Evolutionary conservation across 2,888 invertebrate genomes (phyloP).

Genomic region (Aleiodes testaceus): DNA sequence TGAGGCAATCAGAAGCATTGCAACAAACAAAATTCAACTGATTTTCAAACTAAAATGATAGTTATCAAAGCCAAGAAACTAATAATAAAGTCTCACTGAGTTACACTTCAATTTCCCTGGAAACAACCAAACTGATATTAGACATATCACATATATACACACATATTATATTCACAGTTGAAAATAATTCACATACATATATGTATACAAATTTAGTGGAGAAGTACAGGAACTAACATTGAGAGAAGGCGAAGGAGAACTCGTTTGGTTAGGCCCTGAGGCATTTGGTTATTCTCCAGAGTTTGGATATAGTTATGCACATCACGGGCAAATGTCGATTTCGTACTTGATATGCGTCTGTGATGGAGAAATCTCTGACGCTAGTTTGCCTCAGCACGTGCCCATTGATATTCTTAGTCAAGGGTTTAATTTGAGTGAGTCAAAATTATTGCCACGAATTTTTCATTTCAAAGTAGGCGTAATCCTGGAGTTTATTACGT

Average conservation of each 20-base stretch:
- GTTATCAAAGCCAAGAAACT: not conserved
- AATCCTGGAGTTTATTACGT: too few relatives aligned
- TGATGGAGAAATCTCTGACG: constrained; percentile 2
- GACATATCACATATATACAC: constrained; percentile 5
- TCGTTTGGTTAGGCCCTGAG: constrained; percentile 22
- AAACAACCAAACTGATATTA: constrained; percentile 11
- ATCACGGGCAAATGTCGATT: constrained; percentile 22
- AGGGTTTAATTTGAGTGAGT: not conserved
- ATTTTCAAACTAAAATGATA: not conserved
- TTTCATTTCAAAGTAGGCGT: not conserved
- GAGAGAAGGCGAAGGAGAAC: not conserved
- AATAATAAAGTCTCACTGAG: constrained; percentile 6
- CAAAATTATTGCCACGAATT: not conserved
- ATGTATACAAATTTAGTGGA: not conserved
- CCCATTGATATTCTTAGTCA: constrained; percentile 5
- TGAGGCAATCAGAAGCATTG: too few relatives aligned
- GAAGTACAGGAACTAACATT: constrained; percentile 10
- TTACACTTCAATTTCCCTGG: not conserved
- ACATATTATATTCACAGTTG: not conserved
- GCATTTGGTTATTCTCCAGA: constrained; percentile 26
- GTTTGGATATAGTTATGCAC: constrained; percentile 26
- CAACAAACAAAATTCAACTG: not conserved
- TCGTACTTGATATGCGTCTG: constrained; percentile 15
- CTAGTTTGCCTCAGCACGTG: not conserved
- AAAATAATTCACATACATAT: not conserved